Conservation (phyloP, 2,888 invertebrate species). For the Volucella inanis region DNA sequence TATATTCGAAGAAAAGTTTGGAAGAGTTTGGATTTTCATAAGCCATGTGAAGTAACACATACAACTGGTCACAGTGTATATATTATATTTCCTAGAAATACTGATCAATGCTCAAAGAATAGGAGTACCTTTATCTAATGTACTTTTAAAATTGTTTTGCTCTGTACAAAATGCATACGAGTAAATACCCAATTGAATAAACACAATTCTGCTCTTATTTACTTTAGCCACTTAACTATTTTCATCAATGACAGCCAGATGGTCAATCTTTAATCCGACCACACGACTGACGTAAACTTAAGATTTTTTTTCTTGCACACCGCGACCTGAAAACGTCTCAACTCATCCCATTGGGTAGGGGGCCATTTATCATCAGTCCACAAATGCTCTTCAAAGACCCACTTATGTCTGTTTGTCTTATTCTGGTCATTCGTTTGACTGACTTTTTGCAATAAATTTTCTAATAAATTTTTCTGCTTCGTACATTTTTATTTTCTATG, state of each 20-base stretch:
- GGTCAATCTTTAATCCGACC: too few relatives aligned
- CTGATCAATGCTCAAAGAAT: too few relatives aligned
- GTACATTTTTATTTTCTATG: conserved; percentile 54
- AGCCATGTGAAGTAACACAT: too few relatives aligned
- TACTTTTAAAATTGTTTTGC: conserved; percentile 37
- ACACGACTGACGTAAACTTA: too few relatives aligned
- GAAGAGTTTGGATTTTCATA: too few relatives aligned
- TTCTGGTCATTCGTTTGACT: conserved; percentile 58
- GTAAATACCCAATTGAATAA: conserved; percentile 57
- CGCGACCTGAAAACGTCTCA: conserved; percentile 62
- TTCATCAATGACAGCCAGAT: conserved; percentile 18
- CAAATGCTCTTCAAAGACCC: conserved; percentile 42
- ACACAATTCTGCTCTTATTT: conserved; percentile 10
- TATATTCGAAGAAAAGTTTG: too few relatives aligned
- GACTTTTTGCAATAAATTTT: conserved; percentile 61
- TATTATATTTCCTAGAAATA: too few relatives aligned
- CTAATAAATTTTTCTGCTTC: conserved; percentile 70
- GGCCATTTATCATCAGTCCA: conserved; percentile 52
- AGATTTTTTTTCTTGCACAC: conserved; percentile 51
- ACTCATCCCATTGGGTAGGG: too few relatives aligned
- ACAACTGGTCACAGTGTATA: too few relatives aligned
- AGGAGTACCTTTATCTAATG: too few relatives aligned
- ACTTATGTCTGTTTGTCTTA: conserved; percentile 58
- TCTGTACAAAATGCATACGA: conserved; percentile 39
- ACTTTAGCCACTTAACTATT: too few relatives aligned